These are phyloP conservation scores for Polypedilum vanderplanki DNA, from an alignment of 1,140 invertebrate species.

Conservation along the genomic window DNA sequence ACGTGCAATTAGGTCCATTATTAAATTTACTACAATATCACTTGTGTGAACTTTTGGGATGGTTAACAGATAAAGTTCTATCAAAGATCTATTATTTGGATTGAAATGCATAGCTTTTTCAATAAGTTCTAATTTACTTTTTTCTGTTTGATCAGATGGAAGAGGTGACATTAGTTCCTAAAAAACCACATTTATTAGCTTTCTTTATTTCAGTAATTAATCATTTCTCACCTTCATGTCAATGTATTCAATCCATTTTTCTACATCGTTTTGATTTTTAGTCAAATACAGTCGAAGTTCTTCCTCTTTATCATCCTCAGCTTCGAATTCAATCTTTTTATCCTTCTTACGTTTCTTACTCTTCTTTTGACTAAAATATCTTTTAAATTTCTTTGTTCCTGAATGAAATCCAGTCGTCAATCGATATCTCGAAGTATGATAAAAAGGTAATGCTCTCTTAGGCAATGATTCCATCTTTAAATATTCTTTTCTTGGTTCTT, in stretches of 20 bases:
- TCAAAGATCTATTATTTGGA: background rate
- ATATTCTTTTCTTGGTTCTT: background rate
- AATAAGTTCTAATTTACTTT: background rate
- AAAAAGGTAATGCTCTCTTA: background rate
- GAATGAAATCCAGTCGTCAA: background rate
- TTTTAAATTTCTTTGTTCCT: background rate
- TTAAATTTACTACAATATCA: background rate
- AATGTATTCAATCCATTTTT: conserved; percentile 7
- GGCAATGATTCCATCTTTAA: background rate
- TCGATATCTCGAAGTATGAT: background rate
- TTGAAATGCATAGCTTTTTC: conserved; percentile 11
- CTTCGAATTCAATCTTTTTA: background rate
- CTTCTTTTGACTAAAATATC: background rate
- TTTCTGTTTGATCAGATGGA: background rate
- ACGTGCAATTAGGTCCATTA: background rate
- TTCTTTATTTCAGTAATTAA: background rate
- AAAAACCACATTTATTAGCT: background rate
- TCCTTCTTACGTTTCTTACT: background rate
- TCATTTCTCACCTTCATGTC: background rate
- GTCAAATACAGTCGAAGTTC: conserved; percentile 31
- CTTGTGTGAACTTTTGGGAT: background rate
- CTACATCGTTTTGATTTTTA: background rate
- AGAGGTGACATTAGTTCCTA: background rate
- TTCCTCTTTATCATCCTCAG: background rate
- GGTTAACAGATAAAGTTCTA: background rate